Evolutionary conservation across 2,888 invertebrate species (phyloP).

Genomic region (Eupithecia tripunctaria): DNA sequence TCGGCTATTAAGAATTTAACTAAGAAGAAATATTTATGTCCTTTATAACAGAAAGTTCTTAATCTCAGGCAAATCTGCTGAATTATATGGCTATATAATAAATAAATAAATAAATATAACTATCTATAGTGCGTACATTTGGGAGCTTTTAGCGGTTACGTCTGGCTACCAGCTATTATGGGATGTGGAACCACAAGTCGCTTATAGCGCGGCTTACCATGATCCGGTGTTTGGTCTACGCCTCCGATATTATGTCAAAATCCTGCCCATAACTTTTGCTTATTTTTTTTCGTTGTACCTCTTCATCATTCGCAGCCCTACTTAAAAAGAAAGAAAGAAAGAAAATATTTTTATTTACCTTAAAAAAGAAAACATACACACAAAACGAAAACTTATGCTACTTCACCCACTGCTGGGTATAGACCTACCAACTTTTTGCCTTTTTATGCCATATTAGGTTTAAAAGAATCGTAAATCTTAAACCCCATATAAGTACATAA

Average conservation of each 20-base stretch:
- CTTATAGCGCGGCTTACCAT: slow-evolving; percentile 8
- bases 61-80: background rate
- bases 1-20: background rate
- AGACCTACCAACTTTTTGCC: too few species aligned
- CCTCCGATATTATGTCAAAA: slow-evolving; percentile 1
- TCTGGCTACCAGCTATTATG: slow-evolving; percentile 15
- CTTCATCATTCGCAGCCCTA: too few species aligned
- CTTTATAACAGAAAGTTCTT: background rate
- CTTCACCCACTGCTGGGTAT: too few species aligned
- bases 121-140: background rate
- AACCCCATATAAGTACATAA: background rate
- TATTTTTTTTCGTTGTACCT: too few species aligned
- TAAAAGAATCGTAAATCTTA: background rate
- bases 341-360: too few species aligned
- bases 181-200: background rate
- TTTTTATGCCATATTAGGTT: background rate
- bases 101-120: too few species aligned
- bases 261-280: background rate
- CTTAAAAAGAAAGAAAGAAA: too few species aligned
- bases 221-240: slow-evolving; percentile 9
- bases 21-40: background rate
- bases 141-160: background rate
- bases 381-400: too few species aligned
- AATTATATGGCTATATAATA: background rate
- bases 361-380: too few species aligned